Conservation (phyloP, 2,888 invertebrate genomes). For the Tiliacea citrago region DNA sequence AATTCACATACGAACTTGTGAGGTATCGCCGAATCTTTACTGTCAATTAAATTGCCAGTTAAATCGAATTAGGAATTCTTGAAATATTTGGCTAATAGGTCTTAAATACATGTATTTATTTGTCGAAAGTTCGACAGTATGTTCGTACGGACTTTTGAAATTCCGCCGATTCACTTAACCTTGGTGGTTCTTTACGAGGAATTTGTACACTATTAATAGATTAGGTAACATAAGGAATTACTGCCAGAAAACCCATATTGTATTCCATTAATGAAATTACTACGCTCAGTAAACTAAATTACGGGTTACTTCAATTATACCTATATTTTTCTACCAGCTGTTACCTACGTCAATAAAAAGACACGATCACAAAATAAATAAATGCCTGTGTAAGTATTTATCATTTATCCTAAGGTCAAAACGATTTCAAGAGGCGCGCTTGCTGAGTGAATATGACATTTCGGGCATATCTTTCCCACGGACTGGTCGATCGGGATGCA, state of each 20-base stretch:
- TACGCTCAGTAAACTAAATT: conserved; percentile 28
- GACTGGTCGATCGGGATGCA: conserved; percentile 77
- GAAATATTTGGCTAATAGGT: conserved; percentile 31
- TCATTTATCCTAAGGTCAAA: conserved; percentile 67
- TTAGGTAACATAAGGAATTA: conserved; percentile 18
- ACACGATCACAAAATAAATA: conserved; percentile 52
- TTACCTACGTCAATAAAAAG: conserved; percentile 23
- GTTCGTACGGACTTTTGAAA: conserved; percentile 42
- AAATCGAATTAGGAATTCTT: conserved; percentile 17
- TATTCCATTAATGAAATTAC: conserved; percentile 31
- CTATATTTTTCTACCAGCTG: conserved; percentile 33
- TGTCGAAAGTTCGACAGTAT: conserved; percentile 32
- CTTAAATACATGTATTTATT: conserved; percentile 30
- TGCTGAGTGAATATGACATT: conserved; percentile 85
- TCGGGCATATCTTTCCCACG: conserved; percentile 88
- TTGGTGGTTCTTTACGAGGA: conserved; percentile 30
- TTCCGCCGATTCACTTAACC: conserved; percentile 34
- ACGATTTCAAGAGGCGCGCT: conserved; percentile 58
- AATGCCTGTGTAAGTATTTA: conserved; percentile 51
- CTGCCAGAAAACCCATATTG: conserved; percentile 13
- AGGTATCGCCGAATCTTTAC: conserved; percentile 59
- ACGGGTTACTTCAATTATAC: conserved; percentile 22
- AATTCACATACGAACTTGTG: conserved; percentile 64
- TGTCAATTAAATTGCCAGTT: conserved; percentile 51
- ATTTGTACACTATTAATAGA: conserved; percentile 23